Evolutionary conservation across 1,140 invertebrate genomes (phyloP), one percentile per base, ranked within the genome.

Genomic region (Tetramorium parvispinum): DNA sequence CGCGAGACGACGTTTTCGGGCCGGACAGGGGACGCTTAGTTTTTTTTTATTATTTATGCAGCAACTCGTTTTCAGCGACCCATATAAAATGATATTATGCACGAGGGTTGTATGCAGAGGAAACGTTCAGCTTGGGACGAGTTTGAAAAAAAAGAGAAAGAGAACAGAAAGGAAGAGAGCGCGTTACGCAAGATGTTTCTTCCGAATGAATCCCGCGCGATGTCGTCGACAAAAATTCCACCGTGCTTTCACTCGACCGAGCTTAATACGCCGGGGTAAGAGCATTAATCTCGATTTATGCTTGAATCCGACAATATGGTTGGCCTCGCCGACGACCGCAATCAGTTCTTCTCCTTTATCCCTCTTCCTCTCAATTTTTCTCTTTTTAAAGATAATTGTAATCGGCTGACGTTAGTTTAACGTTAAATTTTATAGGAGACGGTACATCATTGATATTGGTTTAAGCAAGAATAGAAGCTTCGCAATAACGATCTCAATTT

Each of bases 1-100:
- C 68, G 8, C 21, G 66, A 21, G 68, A 46, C 13, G 68, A 83
- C 40, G 53, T 83, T 73, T 83, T 73, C 11, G 51, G 40, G 1
- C 53, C 13, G 21, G 78, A 70, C 77, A 70, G 16, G 13, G 24
- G 21, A 46, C n/a, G 40, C 40, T 61, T 59, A 40, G 32, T 79
- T 73, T 83, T 68, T 66, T 66, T 68, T 83, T 83, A 37, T 83
- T 83, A 83, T 83, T 82, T 83, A 83, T 61, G 40, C 27, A 83
- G 53, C 7, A 18, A 32, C 51, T n/a, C 24, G 37, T 73, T 24
- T 73, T 53, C 11, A 32, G 79, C 79, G 79, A 75, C 68, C 40
- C 55, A 75, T 61, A 83, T 83, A 75, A 75, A 83, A 61, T 83
- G 40, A 18, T 8, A 59, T 73, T 83, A 61, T 83, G 68, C 79